Percentiles rank a stretch among this genome's conserved stretches.
Conservation (phyloP, 2,888 invertebrate genomes). For the Germaria angustata region DNA sequence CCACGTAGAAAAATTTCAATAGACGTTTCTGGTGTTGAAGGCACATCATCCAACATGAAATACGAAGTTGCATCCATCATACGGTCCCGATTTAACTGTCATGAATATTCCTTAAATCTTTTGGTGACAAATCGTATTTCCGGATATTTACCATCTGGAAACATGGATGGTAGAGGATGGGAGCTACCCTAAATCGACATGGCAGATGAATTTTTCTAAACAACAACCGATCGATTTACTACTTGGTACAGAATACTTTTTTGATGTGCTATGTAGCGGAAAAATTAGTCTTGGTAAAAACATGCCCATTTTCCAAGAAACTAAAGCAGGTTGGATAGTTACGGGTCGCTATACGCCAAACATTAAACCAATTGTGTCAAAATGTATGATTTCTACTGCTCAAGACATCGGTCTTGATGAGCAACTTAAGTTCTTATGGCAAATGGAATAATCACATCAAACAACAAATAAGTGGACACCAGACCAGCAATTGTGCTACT, state of each 20-base stretch:
- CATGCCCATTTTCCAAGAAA: slow-evolving; percentile 1
- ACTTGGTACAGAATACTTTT: too few species aligned
- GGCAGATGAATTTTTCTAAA: slow-evolving; percentile 27
- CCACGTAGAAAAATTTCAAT: slow-evolving; percentile 11
- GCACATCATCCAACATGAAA: slow-evolving; percentile 1
- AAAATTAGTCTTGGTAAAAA: not conserved
- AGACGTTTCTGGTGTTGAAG: slow-evolving; percentile 19
- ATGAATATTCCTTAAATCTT: slow-evolving; percentile 7
- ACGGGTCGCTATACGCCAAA: too few species aligned
- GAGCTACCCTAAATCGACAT: slow-evolving; percentile 5
- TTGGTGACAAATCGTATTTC: slow-evolving; percentile 5
- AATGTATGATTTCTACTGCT: too few species aligned
- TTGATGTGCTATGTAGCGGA: not conserved
- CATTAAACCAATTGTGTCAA: too few species aligned
- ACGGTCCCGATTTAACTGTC: slow-evolving; percentile 14
- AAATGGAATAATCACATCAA: too few species aligned
- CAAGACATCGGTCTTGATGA: too few species aligned
- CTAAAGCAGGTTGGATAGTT: too few species aligned
- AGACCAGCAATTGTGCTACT: too few species aligned
- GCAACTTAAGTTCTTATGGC: too few species aligned
- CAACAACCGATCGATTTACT: slow-evolving; percentile 27
- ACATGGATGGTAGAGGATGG: slow-evolving; percentile 10
- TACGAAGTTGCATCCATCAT: not conserved
- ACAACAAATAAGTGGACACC: too few species aligned
- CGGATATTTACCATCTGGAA: slow-evolving; percentile 17